Conservation (phyloP, 2,797 vertebrate species). For the Parambassis ranga region DNA sequence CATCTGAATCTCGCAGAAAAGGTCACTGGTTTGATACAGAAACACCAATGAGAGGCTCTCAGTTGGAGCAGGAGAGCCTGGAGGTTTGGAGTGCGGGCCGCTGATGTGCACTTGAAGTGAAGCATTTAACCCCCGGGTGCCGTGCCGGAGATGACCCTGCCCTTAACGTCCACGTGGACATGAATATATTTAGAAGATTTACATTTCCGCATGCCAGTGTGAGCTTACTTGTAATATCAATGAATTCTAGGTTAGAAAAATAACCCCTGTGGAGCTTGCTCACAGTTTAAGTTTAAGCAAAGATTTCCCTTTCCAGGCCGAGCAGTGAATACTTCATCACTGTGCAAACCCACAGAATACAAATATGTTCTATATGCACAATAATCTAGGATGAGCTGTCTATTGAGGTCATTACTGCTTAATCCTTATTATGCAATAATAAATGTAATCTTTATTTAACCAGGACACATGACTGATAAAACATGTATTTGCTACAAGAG, state of each 20-base stretch:
- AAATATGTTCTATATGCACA: slow-evolving; percentile 36
- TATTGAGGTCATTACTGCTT: slow-evolving; percentile 47
- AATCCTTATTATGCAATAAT: slow-evolving; percentile 47
- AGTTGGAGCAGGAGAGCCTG: slow-evolving; percentile 33
- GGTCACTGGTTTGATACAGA: slow-evolving; percentile 55
- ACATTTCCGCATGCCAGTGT: slow-evolving; percentile 4
- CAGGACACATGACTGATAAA: slow-evolving; percentile 26
- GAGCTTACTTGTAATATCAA: neutral
- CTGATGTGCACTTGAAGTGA: slow-evolving; percentile 59
- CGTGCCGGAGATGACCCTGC: slow-evolving; percentile 20
- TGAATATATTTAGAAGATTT: slow-evolving; percentile 34
- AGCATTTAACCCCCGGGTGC: slow-evolving; percentile 47
- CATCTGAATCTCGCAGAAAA: slow-evolving; percentile 50
- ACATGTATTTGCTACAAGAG: slow-evolving; percentile 47
- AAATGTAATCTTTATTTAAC: slow-evolving; percentile 56
- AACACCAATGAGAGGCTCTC: slow-evolving; percentile 41
- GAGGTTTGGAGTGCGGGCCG: slow-evolving; percentile 21
- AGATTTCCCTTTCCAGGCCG: slow-evolving; percentile 19
- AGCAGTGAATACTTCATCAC: neutral
- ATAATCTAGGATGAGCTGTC: slow-evolving; percentile 40
- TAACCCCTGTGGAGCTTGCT: neutral
- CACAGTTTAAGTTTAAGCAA: neutral
- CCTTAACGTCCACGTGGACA: slow-evolving; percentile 9
- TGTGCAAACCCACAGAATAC: slow-evolving; percentile 5
- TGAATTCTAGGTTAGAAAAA: slow-evolving; percentile 10